Conservation (phyloP, 1,140 invertebrate genomes). For the Ylistrum balloti region DNA sequence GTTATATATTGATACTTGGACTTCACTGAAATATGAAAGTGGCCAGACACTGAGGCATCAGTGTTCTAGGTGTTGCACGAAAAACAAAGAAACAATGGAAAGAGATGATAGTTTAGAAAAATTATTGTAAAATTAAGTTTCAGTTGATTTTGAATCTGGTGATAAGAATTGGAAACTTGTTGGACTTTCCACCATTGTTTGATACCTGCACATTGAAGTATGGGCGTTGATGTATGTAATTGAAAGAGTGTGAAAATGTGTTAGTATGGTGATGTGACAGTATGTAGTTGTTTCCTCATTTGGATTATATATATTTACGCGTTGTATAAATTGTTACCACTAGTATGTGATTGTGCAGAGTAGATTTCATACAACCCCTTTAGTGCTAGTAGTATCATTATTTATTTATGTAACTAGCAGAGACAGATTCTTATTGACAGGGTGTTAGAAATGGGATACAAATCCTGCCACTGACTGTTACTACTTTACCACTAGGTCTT, state of each 20-base stretch:
- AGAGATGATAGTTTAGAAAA: too few species aligned
- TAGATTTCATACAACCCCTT: constrained; percentile 14
- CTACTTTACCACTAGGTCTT: too few species aligned
- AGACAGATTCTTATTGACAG: too few species aligned
- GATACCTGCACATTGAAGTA: not conserved
- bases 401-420: not conserved
- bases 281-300: not conserved
- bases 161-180: not conserved
- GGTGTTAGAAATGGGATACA: too few species aligned
- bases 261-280: not conserved
- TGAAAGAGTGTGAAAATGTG: not conserved
- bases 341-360: not conserved
- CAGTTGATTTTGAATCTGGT: not conserved
- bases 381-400: not conserved
- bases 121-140: not conserved
- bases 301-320: not conserved
- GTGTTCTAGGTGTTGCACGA: not conserved
- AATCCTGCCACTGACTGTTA: too few species aligned
- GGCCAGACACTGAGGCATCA: too few species aligned
- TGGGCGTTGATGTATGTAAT: not conserved
- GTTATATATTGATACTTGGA: not conserved
- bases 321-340: not conserved
- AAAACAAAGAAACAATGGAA: not conserved
- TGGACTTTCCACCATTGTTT: not conserved
- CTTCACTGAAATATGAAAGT: too few species aligned